Evolutionary conservation across 2,888 invertebrate species (phyloP).

Genomic region (Philereme transversata): DNA sequence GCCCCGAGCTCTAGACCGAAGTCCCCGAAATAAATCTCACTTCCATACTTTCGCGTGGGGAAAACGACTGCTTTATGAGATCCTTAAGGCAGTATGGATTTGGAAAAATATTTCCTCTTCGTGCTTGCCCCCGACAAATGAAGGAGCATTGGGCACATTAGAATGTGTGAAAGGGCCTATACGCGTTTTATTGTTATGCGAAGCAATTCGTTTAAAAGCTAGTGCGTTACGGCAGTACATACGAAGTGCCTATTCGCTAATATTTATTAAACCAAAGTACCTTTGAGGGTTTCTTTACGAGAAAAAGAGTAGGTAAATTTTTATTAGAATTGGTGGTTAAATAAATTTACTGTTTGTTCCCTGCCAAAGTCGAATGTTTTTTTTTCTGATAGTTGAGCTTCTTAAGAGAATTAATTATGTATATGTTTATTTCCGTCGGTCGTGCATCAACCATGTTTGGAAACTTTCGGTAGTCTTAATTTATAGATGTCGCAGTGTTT

Average conservation of each 20-base stretch:
- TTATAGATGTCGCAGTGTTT: slow-evolving; percentile 47
- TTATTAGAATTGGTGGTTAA: slow-evolving; percentile 49
- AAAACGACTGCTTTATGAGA: slow-evolving; percentile 83
- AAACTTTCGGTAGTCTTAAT: slow-evolving; percentile 60
- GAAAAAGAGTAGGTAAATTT: slow-evolving; percentile 60
- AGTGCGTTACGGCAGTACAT: slow-evolving; percentile 75
- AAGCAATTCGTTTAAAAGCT: slow-evolving; percentile 83
- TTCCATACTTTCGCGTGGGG: slow-evolving; percentile 83
- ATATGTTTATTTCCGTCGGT: slow-evolving; percentile 47
- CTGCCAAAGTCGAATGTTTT: slow-evolving; percentile 23
- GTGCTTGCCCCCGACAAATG: slow-evolving; percentile 82
- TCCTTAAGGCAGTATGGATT: slow-evolving; percentile 85
- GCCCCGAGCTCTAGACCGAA: slow-evolving; percentile 78
- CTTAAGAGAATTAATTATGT: slow-evolving; percentile 45
- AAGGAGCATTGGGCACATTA: slow-evolving; percentile 80
- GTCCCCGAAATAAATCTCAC: slow-evolving; percentile 83
- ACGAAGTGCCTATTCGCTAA: slow-evolving; percentile 79
- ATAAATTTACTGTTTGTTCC: slow-evolving; percentile 32
- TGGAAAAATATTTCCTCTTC: slow-evolving; percentile 83
- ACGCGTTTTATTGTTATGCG: slow-evolving; percentile 81
- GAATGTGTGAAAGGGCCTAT: slow-evolving; percentile 81
- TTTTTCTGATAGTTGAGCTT: slow-evolving; percentile 34
- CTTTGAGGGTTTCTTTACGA: slow-evolving; percentile 52
- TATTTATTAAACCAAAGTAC: slow-evolving; percentile 72
- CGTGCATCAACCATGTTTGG: slow-evolving; percentile 52